These are phyloP conservation scores for Orthosia gracilis DNA, from an alignment of 2,888 invertebrate genomes.

Conservation along the genomic window DNA sequence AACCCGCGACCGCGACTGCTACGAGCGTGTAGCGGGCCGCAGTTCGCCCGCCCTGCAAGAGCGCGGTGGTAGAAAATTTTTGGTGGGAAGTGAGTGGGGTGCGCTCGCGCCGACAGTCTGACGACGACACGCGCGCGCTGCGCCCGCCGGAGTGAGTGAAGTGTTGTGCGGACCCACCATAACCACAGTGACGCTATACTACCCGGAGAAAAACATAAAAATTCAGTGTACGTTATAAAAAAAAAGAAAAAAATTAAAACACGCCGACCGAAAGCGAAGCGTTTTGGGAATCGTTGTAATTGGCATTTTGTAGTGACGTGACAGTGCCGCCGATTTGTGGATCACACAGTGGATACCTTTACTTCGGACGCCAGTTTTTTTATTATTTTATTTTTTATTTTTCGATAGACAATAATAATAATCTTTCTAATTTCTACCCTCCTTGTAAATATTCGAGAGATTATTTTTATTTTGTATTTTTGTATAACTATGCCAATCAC, in stretches of 20 bases:
- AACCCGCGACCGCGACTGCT: constrained; percentile 61
- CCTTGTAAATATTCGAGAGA: constrained; percentile 85
- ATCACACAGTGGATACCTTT: constrained; percentile 82
- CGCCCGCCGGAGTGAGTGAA: constrained; percentile 83
- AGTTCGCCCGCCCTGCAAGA: constrained; percentile 75
- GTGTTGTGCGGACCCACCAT: constrained; percentile 75
- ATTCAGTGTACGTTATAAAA: constrained; percentile 84
- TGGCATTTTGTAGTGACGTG: constrained; percentile 90
- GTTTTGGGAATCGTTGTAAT: constrained; percentile 87
- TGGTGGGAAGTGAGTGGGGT: constrained; percentile 91
- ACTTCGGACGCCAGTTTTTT: constrained; percentile 82
- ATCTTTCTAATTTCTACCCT: constrained; percentile 72
- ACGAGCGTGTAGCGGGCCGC: constrained; percentile 81
- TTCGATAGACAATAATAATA: constrained; percentile 64
- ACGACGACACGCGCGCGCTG: constrained; percentile 83
- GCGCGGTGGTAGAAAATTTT: constrained; percentile 88
- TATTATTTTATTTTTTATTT: constrained; percentile 69
- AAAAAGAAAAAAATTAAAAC: constrained; percentile 69
- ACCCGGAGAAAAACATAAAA: constrained; percentile 70
- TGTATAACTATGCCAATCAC: constrained; percentile 90
- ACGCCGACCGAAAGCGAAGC: constrained; percentile 73
- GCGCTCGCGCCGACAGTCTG: constrained; percentile 88
- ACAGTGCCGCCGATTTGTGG: constrained; percentile 83
- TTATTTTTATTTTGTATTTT: constrained; percentile 77
- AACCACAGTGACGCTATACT: constrained; percentile 78